Evolutionary conservation across 2,797 vertebrate species (phyloP), one percentile per base, ranked within the genome.

Genomic region (Enteromius unitaeniatus): DNA sequence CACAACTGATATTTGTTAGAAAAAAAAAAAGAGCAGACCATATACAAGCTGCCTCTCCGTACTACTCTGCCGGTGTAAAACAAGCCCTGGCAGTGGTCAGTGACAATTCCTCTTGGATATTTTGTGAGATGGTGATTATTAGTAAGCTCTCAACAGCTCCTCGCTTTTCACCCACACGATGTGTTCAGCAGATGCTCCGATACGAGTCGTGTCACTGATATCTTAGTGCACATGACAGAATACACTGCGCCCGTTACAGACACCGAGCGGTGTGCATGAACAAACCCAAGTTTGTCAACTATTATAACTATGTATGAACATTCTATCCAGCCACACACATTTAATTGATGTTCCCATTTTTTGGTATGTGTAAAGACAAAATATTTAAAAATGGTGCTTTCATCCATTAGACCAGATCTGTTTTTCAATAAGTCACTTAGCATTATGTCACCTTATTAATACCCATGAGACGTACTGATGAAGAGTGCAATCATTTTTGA

Each of bases 71-170:
- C 14, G 11, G 55, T 69, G 76, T 68, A 42, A 51, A 40, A 80
- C 60, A 37, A 86, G 53, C 47, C 55, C 40, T 82, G 83, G 73
- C 86, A 84, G 15, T 55, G 47, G 34, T n/a, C 23, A 14, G 81
- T 75, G 76, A 86, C 68, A 69, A 82, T 82, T 86, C 85, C 69
- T 83, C 75, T 73, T 79, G 81, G 78, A 51, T 72, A 58, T 84
- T 84, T 81, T 53, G 70, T 14, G 23, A 4, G 45, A 58, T 65
- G 74, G 82, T 79, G 87, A 84, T 88, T 86, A 84, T 88, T 84
- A 81, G 84, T 55, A 68, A 74, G 79, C 84, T 79, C 78, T 84
- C 87, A 86, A 58, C 84, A 86, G 84, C 62, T 84, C n/a, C 78
- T 86, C 19, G 26, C 17, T 68, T 82, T 88, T 81, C 82, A 75